A percentile compares a stretch with the other conserved stretches of the same genome.
These are phyloP conservation scores for Globia sparganii DNA, from an alignment of 2,888 invertebrate genomes.

Conservation along the genomic window DNA sequence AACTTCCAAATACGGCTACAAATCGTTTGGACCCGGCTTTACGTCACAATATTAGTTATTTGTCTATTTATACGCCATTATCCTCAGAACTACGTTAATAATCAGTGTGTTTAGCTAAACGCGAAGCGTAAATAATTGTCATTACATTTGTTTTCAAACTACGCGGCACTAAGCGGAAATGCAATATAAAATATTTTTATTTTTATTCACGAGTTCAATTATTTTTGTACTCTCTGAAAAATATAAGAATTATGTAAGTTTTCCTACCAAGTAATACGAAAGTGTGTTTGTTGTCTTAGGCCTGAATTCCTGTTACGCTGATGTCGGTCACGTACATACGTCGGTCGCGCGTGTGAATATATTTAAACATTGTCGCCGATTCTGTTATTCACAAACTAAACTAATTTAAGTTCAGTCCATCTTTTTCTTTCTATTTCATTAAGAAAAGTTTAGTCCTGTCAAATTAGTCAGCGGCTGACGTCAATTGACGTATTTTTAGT, in stretches of 20 bases:
- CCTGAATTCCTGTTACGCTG: too few species aligned
- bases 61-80: background rate
- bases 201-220: background rate
- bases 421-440: too few species aligned
- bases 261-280: background rate
- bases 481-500: too few species aligned
- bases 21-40: background rate
- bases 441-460: too few species aligned
- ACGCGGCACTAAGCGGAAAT: background rate
- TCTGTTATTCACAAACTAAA: too few species aligned
- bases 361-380: too few species aligned
- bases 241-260: constrained; percentile 4
- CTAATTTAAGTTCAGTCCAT: too few species aligned
- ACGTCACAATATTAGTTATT: background rate
- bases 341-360: too few species aligned
- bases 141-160: background rate
- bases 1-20: background rate
- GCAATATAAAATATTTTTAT: background rate
- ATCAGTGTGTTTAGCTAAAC: background rate
- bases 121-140: background rate
- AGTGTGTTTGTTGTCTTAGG: background rate
- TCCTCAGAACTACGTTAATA: background rate
- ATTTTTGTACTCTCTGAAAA: background rate
- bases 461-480: too few species aligned
- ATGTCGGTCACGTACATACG: too few species aligned